Conservation (phyloP, 1,140 invertebrate species). For the Drosophila murphyi region DNA sequence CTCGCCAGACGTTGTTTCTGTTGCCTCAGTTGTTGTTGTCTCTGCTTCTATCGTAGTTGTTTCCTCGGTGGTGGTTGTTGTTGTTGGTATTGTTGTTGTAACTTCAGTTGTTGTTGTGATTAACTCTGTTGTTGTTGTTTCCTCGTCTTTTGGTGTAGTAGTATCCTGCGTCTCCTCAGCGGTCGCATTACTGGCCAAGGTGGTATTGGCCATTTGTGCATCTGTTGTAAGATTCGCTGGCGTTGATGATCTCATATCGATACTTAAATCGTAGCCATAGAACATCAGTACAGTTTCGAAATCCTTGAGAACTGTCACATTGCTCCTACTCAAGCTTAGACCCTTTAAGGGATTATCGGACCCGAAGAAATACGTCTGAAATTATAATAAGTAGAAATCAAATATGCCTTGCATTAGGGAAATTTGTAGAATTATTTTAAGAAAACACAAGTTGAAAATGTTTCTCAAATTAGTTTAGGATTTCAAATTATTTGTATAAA, state of each 20-base stretch:
- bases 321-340: constrained; percentile 90
- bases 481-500: too few relatives aligned
- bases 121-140: constrained; percentile 54
- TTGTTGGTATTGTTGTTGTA: constrained; percentile 7
- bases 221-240: constrained; percentile 50
- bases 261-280: constrained; percentile 90
- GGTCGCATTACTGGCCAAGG: constrained; percentile 55
- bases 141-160: constrained; percentile 45
- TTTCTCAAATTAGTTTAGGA: too few relatives aligned
- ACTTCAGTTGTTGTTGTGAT: constrained; percentile 28
- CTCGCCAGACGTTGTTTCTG: constrained; percentile 38
- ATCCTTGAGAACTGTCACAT: constrained; percentile 88
- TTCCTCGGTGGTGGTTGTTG: constrained; percentile 55
- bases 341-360: constrained; percentile 92
- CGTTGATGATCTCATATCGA: constrained; percentile 73
- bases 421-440: too few relatives aligned
- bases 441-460: too few relatives aligned
- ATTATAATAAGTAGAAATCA: constrained; percentile 35
- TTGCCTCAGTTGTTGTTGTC: constrained; percentile 47
- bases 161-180: constrained; percentile 53
- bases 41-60: constrained; percentile 59
- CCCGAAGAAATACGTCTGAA: constrained; percentile 92
- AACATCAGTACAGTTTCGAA: constrained; percentile 90
- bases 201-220: constrained; percentile 38
- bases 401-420: neutral